Base-by-base conservation (phyloP, 2,888 invertebrate species). In the Aphrophora alni region DNA sequence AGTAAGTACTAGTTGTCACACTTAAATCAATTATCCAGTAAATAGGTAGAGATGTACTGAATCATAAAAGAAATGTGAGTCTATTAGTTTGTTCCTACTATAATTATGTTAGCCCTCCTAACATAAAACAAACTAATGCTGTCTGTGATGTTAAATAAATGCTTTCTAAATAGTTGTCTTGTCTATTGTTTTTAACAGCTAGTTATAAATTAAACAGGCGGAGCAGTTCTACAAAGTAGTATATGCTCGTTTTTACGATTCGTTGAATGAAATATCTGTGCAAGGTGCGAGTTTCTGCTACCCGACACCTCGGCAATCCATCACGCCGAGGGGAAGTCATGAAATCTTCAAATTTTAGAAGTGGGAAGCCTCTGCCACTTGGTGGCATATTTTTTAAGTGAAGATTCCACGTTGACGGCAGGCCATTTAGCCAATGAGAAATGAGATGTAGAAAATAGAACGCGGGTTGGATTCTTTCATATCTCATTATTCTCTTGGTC, bases 381-480 rank as follows among this genome's bases (percentile, higher is more conserved):
- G 44, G 8, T 44, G 44, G 77, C 14, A 69, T 78, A 73, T 78
- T 78, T 78, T 78, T 78, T 78, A 51, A 73, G 44, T 28, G 59
- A 51, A 51, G 78, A 78, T 78, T 78, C 78, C 78, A 73, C 73
- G 51, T 73, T 73, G 78, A 73, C 78, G 72, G 78, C 72, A 44
- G 44, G 78, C 78, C 78, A 78, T 78, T 78, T 78, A 78, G 73
- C 59, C 78, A 73, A 14, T 78, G 78, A 78, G 73, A 72, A 78
- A 78, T 78, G 73, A 44, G 44, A 33, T 44, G 44, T 44, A 33
- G 44, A 44, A 44, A 44, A 44, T 44, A 44, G 44, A 44, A 44
- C 17, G 17, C 44, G 17, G 7, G 44, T 14, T 14, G 44, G 44
- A 44, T 44, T 44, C 44, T 14, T 8, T 2, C 44, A 14, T 17